A percentile compares a stretch with the other conserved stretches of the same genome.
Evolutionary conservation across 2,113 vertebrate species (phyloP).

Genomic region (Myxocyprinus asiaticus): DNA sequence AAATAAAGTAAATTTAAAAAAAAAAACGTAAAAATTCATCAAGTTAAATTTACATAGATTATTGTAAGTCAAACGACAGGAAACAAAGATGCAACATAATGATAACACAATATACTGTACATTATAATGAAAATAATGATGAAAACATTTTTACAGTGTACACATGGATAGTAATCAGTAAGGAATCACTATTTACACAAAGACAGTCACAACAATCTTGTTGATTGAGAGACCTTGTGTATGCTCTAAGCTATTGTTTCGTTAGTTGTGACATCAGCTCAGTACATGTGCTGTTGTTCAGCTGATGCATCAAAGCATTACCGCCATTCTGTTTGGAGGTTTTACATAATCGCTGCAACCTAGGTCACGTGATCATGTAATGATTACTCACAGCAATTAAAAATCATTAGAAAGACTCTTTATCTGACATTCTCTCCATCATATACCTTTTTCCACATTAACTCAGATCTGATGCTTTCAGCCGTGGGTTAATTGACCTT

Average conservation of each 20-base stretch:
- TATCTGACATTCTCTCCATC: slow-evolving; percentile 9
- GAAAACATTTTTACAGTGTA: too few relatives aligned
- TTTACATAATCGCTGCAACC: slow-evolving; percentile 16
- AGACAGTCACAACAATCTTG: too few relatives aligned
- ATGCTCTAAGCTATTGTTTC: neutral
- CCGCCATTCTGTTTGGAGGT: neutral
- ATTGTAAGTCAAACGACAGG: too few relatives aligned
- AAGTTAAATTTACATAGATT: too few relatives aligned
- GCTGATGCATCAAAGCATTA: neutral
- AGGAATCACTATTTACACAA: too few relatives aligned
- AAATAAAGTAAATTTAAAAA: too few relatives aligned
- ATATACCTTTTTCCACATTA: neutral
- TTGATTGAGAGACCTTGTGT: too few relatives aligned
- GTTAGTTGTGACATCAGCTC: neutral
- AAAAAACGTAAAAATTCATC: too few relatives aligned
- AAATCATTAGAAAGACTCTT: neutral
- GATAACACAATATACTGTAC: too few relatives aligned
- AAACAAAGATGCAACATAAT: too few relatives aligned
- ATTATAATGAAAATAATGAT: too few relatives aligned
- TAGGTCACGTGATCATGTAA: slow-evolving; percentile 15
- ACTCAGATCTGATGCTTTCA: slow-evolving; percentile 29
- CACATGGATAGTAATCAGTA: too few relatives aligned
- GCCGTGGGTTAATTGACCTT: slow-evolving; percentile 30
- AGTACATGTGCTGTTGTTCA: slow-evolving; percentile 17
- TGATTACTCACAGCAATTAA: neutral